phyloP scores from a whole-genome alignment of 2,888 invertebrate species.

The Chorisops tibialis region DNA sequence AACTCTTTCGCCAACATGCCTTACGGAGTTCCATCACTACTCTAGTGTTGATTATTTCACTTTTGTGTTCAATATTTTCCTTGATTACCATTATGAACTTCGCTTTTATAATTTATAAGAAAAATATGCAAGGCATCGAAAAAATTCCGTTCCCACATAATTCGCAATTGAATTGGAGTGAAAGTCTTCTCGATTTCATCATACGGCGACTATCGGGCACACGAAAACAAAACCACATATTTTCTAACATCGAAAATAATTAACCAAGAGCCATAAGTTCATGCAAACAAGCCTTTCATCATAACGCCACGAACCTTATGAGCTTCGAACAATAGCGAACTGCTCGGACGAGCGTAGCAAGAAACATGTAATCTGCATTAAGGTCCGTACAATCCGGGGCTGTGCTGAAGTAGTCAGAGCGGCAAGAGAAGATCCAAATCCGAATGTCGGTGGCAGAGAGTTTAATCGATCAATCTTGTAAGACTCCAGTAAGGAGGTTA shows the following conservation, averaged over 20 bases:
- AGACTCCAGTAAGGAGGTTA: slow-evolving; percentile 21
- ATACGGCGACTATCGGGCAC: neutral
- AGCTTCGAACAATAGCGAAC: slow-evolving; percentile 8
- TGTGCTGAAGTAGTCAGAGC: too few relatives aligned
- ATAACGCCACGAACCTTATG: slow-evolving; percentile 13
- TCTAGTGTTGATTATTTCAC: too few relatives aligned
- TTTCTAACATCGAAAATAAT: slow-evolving; percentile 7
- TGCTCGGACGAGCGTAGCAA: neutral
- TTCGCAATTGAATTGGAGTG: too few relatives aligned
- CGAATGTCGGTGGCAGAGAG: slow-evolving; percentile 25
- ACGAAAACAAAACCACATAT: too few relatives aligned
- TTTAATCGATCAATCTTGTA: slow-evolving; percentile 27
- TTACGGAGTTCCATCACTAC: too few relatives aligned
- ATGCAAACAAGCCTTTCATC: slow-evolving; percentile 24
- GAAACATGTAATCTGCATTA: slow-evolving; percentile 16
- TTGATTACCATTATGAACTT: too few relatives aligned
- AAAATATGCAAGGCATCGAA: too few relatives aligned
- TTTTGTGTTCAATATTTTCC: too few relatives aligned
- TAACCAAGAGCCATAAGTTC: slow-evolving; percentile 18
- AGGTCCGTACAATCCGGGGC: too few relatives aligned
- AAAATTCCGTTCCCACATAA: too few relatives aligned
- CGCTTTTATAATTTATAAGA: too few relatives aligned
- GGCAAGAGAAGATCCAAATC: slow-evolving; percentile 18
- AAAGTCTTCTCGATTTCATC: neutral
- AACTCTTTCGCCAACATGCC: too few relatives aligned